These are phyloP conservation scores for Sigmodon hispidus DNA, from an alignment of 2,113 vertebrate species.

Conservation along the genomic window DNA sequence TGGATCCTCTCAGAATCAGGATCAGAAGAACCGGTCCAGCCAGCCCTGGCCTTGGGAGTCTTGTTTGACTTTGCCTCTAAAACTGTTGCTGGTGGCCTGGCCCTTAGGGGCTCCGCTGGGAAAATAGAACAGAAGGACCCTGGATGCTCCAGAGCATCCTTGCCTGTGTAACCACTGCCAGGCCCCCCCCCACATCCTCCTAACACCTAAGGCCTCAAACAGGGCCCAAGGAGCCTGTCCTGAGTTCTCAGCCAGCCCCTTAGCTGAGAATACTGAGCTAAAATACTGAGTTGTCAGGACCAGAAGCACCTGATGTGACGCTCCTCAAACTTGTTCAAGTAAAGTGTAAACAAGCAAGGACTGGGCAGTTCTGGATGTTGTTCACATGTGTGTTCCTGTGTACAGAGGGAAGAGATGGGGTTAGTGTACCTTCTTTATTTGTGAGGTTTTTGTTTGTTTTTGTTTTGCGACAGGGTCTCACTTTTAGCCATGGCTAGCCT, in stretches of 20 bases:
- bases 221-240: not conserved
- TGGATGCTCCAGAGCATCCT: not conserved
- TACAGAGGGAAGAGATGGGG: not conserved
- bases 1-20: too few species aligned
- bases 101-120: slow-evolving; percentile 32
- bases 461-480: not conserved
- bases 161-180: not conserved
- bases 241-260: not conserved
- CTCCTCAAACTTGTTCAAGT: fast-evolving
- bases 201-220: not conserved
- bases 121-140: not conserved
- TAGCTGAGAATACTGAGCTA: too few species aligned
- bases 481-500: not conserved
- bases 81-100: not conserved
- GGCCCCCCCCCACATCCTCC: not conserved
- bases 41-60: slow-evolving; percentile 45
- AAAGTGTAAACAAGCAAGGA: not conserved
- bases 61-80: slow-evolving; percentile 15
- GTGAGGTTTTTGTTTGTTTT: not conserved
- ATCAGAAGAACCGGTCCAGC: slow-evolving; percentile 67
- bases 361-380: not conserved
- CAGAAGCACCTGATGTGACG: not conserved
- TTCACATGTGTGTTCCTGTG: not conserved
- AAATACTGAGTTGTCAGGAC: not conserved
- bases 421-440: not conserved